Percentiles rank a stretch among this genome's conserved stretches.
Evolutionary conservation across 2,797 vertebrate genomes (phyloP).

Genomic region (Hafferia zeledoni): DNA sequence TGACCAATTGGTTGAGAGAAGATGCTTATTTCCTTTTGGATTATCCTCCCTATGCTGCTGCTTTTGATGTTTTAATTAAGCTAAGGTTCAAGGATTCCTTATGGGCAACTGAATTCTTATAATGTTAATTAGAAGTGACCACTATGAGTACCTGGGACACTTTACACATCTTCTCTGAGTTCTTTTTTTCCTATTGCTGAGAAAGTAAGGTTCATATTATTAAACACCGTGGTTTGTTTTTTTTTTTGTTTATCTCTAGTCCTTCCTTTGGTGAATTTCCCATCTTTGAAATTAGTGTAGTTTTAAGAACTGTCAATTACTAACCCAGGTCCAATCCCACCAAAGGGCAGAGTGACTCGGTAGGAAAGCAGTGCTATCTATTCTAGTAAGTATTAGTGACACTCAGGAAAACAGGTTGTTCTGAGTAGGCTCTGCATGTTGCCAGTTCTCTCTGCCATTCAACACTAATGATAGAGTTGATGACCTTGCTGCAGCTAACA

Average conservation of each 20-base stretch:
- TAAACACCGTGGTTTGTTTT: background rate
- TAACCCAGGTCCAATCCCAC: background rate
- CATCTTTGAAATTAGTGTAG: background rate
- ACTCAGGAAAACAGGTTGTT: background rate
- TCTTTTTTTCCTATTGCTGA: background rate
- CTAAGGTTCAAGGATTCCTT: background rate
- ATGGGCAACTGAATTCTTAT: background rate
- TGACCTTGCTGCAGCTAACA: conserved; percentile 20
- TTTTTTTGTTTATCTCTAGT: background rate
- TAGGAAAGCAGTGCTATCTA: background rate
- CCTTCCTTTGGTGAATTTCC: background rate
- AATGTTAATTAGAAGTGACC: background rate
- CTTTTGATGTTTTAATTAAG: background rate
- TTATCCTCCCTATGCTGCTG: background rate
- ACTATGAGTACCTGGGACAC: background rate
- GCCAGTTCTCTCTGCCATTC: background rate
- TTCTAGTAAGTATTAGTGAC: background rate
- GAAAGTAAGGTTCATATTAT: background rate
- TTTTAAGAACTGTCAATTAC: background rate
- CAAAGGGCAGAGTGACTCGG: background rate
- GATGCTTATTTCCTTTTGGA: background rate
- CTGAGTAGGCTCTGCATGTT: background rate
- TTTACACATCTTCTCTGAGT: background rate
- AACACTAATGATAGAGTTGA: background rate
- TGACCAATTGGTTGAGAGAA: background rate